phyloP scores from a whole-genome alignment of 2,113 vertebrate genomes.

The Sialia sialis region DNA sequence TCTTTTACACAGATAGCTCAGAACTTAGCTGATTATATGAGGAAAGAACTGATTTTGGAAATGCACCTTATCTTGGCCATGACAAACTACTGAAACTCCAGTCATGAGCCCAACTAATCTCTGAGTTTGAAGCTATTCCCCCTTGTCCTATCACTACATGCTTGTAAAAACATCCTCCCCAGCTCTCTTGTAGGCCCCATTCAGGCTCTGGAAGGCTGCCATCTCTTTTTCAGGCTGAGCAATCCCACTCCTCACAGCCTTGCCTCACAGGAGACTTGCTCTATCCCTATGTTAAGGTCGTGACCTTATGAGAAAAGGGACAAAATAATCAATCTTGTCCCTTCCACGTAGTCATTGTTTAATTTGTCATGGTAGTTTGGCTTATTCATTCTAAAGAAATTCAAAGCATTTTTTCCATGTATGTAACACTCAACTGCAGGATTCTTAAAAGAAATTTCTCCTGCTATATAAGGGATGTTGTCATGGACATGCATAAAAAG shows the following conservation, averaged over 20 bases:
- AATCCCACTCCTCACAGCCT: neutral
- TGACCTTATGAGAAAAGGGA: neutral
- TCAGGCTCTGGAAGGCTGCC: neutral
- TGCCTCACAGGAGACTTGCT: fast-evolving
- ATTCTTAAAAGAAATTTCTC: neutral
- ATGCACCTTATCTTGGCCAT: neutral
- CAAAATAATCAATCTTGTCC: neutral
- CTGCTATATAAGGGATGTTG: neutral
- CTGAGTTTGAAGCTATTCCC: neutral
- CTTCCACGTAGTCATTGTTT: neutral
- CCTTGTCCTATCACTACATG: neutral
- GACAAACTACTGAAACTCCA: neutral
- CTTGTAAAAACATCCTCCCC: neutral
- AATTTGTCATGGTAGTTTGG: neutral
- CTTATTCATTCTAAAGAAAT: neutral
- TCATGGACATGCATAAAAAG: neutral
- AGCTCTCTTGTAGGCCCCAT: neutral
- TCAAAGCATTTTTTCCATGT: neutral
- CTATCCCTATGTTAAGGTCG: neutral
- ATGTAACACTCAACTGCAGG: neutral
- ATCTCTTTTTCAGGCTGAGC: neutral
- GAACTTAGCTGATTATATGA: neutral
- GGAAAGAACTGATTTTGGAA: neutral
- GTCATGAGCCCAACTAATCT: neutral
- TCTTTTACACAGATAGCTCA: neutral